Conservation (phyloP, 2,888 invertebrate genomes). For the Drosophila nigritarsus region DNA sequence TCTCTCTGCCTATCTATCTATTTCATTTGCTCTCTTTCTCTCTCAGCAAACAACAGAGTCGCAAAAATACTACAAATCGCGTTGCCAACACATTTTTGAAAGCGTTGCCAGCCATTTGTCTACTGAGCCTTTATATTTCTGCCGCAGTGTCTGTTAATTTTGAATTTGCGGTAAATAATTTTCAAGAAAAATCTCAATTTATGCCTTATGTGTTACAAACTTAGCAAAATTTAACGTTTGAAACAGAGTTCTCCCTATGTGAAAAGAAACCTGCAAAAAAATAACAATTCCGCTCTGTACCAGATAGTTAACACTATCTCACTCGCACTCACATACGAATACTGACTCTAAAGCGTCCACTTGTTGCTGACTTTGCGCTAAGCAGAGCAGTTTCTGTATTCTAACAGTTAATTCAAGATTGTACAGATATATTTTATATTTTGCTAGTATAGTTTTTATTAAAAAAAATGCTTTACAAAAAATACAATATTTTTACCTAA, state of each 20-base stretch:
- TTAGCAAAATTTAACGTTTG: not conserved
- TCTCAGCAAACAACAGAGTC: constrained; percentile 19
- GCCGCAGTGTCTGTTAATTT: constrained; percentile 18
- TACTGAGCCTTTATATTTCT: not conserved
- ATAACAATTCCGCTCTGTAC: constrained; percentile 2
- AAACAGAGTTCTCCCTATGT: not conserved
- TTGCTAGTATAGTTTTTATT: not conserved
- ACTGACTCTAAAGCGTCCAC: not conserved
- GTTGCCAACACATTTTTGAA: constrained; percentile 25
- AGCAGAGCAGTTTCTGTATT: not conserved
- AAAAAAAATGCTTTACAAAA: not conserved
- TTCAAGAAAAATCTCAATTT: not conserved
- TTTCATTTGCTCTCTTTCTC: not conserved
- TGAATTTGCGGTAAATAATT: not conserved
- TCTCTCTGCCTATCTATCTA: not conserved
- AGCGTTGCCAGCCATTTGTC: constrained; percentile 27
- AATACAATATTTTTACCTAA: no score
- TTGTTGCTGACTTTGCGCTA: not conserved
- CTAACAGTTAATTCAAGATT: not conserved
- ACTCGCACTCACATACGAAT: constrained; percentile 3
- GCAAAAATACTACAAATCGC: constrained; percentile 19
- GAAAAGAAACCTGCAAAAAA: not conserved
- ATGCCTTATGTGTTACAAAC: not conserved
- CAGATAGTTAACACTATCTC: constrained; percentile 5
- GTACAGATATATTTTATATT: not conserved